phyloP scores from a whole-genome alignment of 2,113 vertebrate species.

The Onychostoma macrolepis region DNA sequence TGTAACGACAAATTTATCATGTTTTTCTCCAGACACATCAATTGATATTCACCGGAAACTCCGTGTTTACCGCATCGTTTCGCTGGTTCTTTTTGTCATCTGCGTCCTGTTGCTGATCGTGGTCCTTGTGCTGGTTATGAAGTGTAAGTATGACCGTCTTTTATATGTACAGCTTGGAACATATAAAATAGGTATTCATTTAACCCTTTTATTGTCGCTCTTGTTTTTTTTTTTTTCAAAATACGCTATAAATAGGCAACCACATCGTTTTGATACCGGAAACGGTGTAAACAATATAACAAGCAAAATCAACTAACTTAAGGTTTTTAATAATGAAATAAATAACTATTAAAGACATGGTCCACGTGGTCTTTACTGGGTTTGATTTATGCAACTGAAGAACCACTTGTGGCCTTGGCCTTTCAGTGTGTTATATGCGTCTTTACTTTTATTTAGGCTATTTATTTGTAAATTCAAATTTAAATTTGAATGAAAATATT shows the following conservation, averaged over 20 bases:
- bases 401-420: not conserved
- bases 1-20: not conserved
- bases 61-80: slow-evolving; percentile 56
- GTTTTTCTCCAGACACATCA: slow-evolving; percentile 14
- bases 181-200: not conserved
- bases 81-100: slow-evolving; percentile 59
- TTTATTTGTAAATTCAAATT: not conserved
- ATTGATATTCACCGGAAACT: slow-evolving; percentile 21
- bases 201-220: not conserved
- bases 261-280: not conserved
- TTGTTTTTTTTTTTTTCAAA: not conserved
- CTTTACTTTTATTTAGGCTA: too few relatives aligned
- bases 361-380: not conserved
- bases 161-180: not conserved
- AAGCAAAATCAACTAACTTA: not conserved
- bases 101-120: slow-evolving; percentile 64
- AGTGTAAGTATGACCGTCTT: slow-evolving; percentile 64
- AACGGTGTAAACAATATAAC: not conserved
- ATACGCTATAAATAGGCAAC: not conserved
- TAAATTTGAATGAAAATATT: not conserved
- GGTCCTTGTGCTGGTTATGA: slow-evolving; percentile 57
- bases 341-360: not conserved
- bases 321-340: not conserved
- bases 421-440: not conserved
- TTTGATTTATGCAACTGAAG: not conserved